Base-by-base conservation (phyloP, 2,797 vertebrate species). In the Oreochromis grahami region DNA sequence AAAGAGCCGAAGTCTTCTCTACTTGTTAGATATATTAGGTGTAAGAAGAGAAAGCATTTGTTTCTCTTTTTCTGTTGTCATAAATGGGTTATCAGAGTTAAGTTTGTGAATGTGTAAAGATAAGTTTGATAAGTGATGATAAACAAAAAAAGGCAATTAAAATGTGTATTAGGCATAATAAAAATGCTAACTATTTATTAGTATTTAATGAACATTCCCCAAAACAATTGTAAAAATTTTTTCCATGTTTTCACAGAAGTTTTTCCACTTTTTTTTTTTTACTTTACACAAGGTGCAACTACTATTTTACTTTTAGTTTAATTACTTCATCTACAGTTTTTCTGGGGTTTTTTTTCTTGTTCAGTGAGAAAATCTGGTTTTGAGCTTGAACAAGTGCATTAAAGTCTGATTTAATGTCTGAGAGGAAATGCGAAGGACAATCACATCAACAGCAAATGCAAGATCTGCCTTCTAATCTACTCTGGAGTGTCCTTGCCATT, bases 391-490 rank as follows among this genome's bases (percentile, higher is more conserved):
- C 2, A 36, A 63, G 58, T 36, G 6, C 32, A 36, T 34, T 63
- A n/a, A 63, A n/a, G 58, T 63, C 17, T 32, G 55, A 17, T 58
- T 58, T 32, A 58, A 58, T 32, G 29, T 58, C 15, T 58, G 55
- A 19, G 55, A 58, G 29, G 55, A 58, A 58, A 32, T 58, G 29
- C 0, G 2, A 32, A 19, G 29, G 29, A 32, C 55, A 32, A 34
- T 32, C 56, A 60, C 56, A 19, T 19, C 56, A 34, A 6, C 56
- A 34, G 56, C 29, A 58, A 58, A 58, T 0, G 56, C 29, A 11
- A 34, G 29, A 58, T 58, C 29, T 60, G 56, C 29, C 15, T 60
- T 60, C 56, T 60, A 60, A 60, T 60, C 56, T 60, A 34, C 56
- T 60, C 56, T 60, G 29, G 29, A 34, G 34, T 34, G 56, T 60